Base-by-base conservation (phyloP, 2,888 invertebrate genomes). In the Osmoderma eremita region DNA sequence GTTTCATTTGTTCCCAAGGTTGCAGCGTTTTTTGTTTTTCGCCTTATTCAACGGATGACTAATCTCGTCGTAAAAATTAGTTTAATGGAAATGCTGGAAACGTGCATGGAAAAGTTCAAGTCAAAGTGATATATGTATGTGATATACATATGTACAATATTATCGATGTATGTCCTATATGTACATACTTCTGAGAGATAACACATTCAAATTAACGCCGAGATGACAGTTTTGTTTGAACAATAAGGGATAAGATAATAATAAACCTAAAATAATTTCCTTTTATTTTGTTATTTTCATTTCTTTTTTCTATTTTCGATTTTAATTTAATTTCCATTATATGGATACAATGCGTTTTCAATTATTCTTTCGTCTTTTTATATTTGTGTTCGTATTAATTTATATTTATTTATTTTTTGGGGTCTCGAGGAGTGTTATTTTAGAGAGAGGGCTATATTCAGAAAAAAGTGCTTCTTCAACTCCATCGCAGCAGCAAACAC, bases 1-100 rank as follows among this genome's bases (percentile, higher is more conserved):
- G 42, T 15, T 58, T 58, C 45, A 58, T 58, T 58, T 30, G 58
- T 17, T 45, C 13, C 42, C 58, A 58, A 58, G 58, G 58, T 58
- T 58, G 42, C 17, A 20, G 18, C 4, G 10, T 58, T 58, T 58
- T 58, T 58, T 18, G n/a, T n/a, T 45, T 15, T 18, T 15, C 1
- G 5, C 13, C 17, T 15, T 42, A 48, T 45, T 13, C 12, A 30
- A 45, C 20, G 42, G 12, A 30, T 58, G 58, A 58, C 58, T 58
- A 58, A 58, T 22, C 22, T 58, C 12, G 42, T 58, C 22, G 42
- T 58, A 45, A 58, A n/a, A 58, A 58, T 24, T 10, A 24, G 20
- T 56, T 41, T 18, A 42, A 30, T 1, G 6, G 6, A 24, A 30
- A 6, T 30, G 30, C 30, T 6, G 10, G 5, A 30, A 42, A 13